Evolutionary conservation across 2,113 vertebrate genomes (phyloP).

Genomic region (Heterotis niloticus): DNA sequence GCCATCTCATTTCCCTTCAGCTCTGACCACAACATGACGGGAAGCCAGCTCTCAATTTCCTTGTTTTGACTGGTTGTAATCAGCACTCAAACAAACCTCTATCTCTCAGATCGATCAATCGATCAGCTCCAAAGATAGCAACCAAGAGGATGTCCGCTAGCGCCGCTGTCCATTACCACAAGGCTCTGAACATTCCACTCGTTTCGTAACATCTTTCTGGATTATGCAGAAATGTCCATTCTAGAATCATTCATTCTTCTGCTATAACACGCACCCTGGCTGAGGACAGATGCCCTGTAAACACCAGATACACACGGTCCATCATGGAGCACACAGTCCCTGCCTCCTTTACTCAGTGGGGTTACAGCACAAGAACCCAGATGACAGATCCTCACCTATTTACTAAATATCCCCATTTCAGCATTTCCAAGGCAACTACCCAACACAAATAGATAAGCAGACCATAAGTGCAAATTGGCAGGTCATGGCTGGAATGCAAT

Average conservation of each 20-base stretch:
- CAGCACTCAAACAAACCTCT: constrained; percentile 27
- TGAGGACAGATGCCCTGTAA: too few species aligned
- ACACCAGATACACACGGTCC: too few species aligned
- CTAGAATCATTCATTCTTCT: too few species aligned
- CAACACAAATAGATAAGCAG: neutral
- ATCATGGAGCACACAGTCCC: too few species aligned
- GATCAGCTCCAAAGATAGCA: constrained; percentile 14
- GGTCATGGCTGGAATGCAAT: neutral
- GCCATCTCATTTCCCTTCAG: constrained; percentile 30
- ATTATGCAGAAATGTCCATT: neutral
- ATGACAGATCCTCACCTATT: too few species aligned
- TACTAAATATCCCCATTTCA: too few species aligned
- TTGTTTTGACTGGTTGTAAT: constrained; percentile 30
- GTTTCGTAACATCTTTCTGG: neutral
- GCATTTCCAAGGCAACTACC: neutral
- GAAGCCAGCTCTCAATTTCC: constrained; percentile 17
- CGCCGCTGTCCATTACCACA: neutral
- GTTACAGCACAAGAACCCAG: too few species aligned
- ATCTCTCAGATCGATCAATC: constrained; percentile 13
- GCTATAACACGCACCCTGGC: too few species aligned
- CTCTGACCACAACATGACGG: neutral
- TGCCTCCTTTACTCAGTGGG: too few species aligned
- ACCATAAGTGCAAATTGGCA: neutral
- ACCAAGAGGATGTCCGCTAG: neutral
- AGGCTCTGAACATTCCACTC: neutral